These are phyloP conservation scores for Loriculus beryllinus DNA, from an alignment of 2,797 vertebrate genomes.

Conservation along the genomic window DNA sequence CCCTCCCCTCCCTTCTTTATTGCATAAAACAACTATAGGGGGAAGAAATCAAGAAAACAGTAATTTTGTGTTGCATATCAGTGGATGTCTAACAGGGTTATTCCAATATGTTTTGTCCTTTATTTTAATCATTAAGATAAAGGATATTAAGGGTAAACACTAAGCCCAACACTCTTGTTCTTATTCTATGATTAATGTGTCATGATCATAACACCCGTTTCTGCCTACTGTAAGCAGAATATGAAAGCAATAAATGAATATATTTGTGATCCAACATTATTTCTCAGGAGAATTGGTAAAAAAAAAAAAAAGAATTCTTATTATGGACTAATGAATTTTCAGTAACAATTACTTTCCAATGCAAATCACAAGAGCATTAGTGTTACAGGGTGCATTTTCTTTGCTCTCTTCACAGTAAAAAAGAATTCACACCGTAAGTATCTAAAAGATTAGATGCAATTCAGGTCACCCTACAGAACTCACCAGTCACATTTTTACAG, in stretches of 20 bases:
- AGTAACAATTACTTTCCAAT: background rate
- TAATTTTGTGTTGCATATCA: background rate
- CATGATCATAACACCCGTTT: background rate
- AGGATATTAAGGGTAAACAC: background rate
- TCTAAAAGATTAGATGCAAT: background rate
- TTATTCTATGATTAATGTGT: background rate
- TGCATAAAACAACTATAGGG: background rate
- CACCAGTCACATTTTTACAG: background rate
- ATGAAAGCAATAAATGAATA: background rate
- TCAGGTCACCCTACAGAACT: background rate
- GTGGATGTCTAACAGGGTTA: background rate
- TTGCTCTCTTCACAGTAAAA: background rate
- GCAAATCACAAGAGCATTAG: background rate
- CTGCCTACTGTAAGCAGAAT: background rate
- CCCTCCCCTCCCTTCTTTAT: fast-evolving
- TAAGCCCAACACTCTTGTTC: background rate
- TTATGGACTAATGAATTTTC: background rate
- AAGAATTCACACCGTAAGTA: background rate
- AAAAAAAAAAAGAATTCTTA: background rate
- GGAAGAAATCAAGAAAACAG: background rate
- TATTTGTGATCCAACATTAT: background rate
- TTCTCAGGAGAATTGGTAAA: background rate
- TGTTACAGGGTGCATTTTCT: background rate
- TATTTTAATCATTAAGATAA: background rate
- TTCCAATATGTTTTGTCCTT: background rate